These are phyloP conservation scores for Fragum fragum DNA, from an alignment of 2,888 invertebrate species.

Conservation along the genomic window DNA sequence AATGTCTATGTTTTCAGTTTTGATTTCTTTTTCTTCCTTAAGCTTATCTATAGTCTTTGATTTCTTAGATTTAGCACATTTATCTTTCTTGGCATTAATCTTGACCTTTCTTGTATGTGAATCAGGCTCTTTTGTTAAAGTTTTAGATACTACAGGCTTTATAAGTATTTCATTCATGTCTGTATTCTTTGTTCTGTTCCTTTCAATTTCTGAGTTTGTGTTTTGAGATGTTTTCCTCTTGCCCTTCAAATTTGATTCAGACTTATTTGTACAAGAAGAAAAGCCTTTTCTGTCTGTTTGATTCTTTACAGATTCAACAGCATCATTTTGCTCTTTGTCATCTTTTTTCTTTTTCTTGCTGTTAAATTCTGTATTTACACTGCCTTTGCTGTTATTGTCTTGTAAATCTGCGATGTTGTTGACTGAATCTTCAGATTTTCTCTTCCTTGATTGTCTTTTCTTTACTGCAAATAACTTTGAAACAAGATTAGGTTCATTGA, in stretches of 20 bases:
- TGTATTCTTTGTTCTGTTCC: neutral
- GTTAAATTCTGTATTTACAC: neutral
- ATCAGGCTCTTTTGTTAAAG: neutral
- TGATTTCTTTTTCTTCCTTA: neutral
- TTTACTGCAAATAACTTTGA: neutral
- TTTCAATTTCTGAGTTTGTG: neutral
- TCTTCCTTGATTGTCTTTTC: neutral
- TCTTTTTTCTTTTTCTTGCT: slow-evolving; percentile 1
- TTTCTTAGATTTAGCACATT: neutral
- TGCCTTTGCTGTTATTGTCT: neutral
- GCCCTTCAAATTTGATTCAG: neutral
- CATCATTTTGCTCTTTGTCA: neutral
- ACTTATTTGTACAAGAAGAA: neutral
- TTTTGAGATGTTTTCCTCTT: neutral
- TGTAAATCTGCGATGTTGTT: neutral
- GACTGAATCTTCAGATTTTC: neutral
- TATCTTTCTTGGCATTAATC: neutral
- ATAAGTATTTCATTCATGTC: neutral
- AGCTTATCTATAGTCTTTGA: neutral
- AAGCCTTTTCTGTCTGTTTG: neutral
- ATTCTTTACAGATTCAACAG: neutral
- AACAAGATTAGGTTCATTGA: neutral
- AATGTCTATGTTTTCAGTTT: neutral
- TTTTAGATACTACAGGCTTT: neutral
- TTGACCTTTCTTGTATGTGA: neutral